Evolutionary conservation across 2,797 vertebrate genomes (phyloP).

Genomic region (Falco cherrug): DNA sequence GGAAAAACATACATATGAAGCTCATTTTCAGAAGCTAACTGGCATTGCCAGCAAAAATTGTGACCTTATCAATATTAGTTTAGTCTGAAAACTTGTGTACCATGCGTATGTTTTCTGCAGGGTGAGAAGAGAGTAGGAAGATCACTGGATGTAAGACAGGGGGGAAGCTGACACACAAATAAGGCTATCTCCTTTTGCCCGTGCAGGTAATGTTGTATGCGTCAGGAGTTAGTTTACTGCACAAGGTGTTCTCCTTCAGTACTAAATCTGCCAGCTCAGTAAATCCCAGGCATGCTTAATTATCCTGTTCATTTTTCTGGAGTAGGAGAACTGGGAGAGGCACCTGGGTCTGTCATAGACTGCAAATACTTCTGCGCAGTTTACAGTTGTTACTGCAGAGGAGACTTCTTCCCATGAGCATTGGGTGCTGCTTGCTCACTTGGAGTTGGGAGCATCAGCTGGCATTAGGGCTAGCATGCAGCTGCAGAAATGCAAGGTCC

Average conservation of each 20-base stretch:
- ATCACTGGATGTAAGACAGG: not conserved
- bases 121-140: not conserved
- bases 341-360: conserved; percentile 45
- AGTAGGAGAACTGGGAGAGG: conserved; percentile 58
- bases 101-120: not conserved
- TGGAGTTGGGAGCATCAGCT: not conserved
- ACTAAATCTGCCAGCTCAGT: conserved; percentile 74
- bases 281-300: conserved; percentile 77
- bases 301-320: conserved; percentile 65
- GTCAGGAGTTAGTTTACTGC: not conserved
- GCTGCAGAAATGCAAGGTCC: not conserved
- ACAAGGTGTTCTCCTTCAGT: conserved; percentile 32
- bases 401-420: not conserved
- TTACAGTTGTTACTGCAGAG: conserved; percentile 37
- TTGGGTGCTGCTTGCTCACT: not conserved
- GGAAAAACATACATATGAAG: not conserved
- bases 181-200: not conserved
- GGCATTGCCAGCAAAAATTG: not conserved
- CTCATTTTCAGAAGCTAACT: not conserved
- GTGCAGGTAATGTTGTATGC: not conserved
- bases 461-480: not conserved
- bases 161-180: not conserved
- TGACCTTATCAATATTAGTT: not conserved
- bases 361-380: conserved; percentile 54
- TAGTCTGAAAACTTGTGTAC: not conserved